These are phyloP conservation scores for Cyclophora albipunctata DNA, from an alignment of 2,888 invertebrate species.

Conservation along the genomic window DNA sequence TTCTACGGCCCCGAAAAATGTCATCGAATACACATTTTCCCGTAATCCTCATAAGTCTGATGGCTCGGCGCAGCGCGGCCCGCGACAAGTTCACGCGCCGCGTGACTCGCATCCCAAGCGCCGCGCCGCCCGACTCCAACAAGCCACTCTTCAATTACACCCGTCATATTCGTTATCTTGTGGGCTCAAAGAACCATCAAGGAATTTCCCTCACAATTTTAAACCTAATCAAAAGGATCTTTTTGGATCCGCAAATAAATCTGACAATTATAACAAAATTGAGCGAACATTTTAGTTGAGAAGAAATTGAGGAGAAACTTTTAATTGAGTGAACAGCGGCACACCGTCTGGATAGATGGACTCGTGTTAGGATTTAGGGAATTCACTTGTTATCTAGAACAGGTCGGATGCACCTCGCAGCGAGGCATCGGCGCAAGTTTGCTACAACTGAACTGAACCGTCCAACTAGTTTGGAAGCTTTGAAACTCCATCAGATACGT, in stretches of 20 bases:
- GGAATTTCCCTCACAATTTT: conserved; percentile 22
- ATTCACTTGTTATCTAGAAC: conserved; percentile 59
- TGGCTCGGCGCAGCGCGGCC: conserved; percentile 48
- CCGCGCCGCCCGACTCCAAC: conserved; percentile 28
- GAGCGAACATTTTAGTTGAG: neutral
- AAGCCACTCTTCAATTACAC: conserved; percentile 46
- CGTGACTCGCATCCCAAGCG: conserved; percentile 57
- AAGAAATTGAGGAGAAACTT: conserved; percentile 32
- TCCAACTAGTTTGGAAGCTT: conserved; percentile 70
- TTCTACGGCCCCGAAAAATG: conserved; percentile 72
- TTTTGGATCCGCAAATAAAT: conserved; percentile 1
- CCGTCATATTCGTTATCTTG: conserved; percentile 36
- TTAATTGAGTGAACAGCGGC: conserved; percentile 51
- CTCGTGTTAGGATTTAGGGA: conserved; percentile 59
- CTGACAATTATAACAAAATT: no score
- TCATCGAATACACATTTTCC: conserved; percentile 76
- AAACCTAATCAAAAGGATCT: conserved; percentile 21
- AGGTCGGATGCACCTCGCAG: conserved; percentile 60
- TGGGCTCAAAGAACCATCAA: conserved; percentile 25
- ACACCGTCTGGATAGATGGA: conserved; percentile 30
- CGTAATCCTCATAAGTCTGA: conserved; percentile 74
- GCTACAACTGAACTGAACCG: conserved; percentile 45
- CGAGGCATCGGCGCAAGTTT: conserved; percentile 52
- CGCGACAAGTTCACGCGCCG: conserved; percentile 52
- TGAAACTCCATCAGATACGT: conserved; percentile 71